Conservation (phyloP, 1,140 invertebrate species). For the Schlechtendalia chinensis region DNA sequence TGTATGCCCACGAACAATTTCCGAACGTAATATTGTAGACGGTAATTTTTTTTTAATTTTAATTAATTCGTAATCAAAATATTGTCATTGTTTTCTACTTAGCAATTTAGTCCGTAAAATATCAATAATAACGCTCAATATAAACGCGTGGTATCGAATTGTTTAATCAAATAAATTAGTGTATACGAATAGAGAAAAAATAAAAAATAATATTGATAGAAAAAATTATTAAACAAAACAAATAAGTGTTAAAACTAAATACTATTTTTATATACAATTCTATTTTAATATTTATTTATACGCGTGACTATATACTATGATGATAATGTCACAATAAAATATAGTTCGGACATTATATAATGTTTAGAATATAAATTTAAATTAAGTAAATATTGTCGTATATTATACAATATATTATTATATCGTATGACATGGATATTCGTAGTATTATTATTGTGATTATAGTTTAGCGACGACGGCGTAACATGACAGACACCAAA, state of each 20-base stretch:
- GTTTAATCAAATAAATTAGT: slow-evolving; percentile 22
- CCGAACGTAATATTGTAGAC: no score
- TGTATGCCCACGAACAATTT: no score
- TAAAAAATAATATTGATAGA: background rate
- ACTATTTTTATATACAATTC: slow-evolving; percentile 14
- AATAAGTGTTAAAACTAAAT: background rate
- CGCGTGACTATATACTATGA: slow-evolving; percentile 1
- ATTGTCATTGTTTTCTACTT: no score
- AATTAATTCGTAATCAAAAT: no score
- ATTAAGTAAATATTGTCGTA: background rate
- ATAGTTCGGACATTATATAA: background rate
- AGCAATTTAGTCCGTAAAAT: no score
- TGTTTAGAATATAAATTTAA: background rate
- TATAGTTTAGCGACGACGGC: background rate
- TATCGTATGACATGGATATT: background rate
- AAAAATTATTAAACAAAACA: slow-evolving; percentile 2
- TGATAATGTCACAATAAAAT: slow-evolving; percentile 1
- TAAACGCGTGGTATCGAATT: no score
- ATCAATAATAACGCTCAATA: no score
- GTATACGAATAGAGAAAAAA: no score
- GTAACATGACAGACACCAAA: background rate
- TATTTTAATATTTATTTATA: background rate
- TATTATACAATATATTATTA: no score
- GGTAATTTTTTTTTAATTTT: no score
- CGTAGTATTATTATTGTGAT: no score